phyloP scores from a whole-genome alignment of 2,888 invertebrate genomes.

The Dicycla oo region DNA sequence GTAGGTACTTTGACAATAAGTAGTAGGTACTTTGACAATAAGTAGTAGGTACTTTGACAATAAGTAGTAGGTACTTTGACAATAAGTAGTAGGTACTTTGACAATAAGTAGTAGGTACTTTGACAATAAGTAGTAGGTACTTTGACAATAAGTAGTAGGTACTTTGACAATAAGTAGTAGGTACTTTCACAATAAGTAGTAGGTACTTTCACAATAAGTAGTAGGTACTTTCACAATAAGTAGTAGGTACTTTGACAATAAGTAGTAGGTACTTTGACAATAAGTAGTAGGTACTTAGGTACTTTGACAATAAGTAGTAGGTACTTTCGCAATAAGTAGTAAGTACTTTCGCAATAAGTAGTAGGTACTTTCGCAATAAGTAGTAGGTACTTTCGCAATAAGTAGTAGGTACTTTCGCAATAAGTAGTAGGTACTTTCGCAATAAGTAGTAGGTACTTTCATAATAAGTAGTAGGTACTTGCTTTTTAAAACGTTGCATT shows the following conservation, averaged over 20 bases:
- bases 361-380: background rate
- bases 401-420: background rate
- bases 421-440: background rate
- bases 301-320: background rate
- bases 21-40: slow-evolving; percentile 1
- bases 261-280: too few species aligned
- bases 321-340: background rate
- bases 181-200: background rate
- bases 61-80: background rate
- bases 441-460: too few species aligned
- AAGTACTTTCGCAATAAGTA: background rate
- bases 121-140: background rate
- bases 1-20: background rate
- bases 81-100: background rate
- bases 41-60: background rate
- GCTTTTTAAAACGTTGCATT: background rate
- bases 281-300: too few species aligned
- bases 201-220: background rate
- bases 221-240: background rate
- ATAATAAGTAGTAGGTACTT: background rate
- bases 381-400: slow-evolving; percentile 1
- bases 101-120: background rate
- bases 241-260: too few species aligned
- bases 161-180: background rate
- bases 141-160: background rate